phyloP scores from a whole-genome alignment of 2,888 invertebrate species.

The Patella pellucida region DNA sequence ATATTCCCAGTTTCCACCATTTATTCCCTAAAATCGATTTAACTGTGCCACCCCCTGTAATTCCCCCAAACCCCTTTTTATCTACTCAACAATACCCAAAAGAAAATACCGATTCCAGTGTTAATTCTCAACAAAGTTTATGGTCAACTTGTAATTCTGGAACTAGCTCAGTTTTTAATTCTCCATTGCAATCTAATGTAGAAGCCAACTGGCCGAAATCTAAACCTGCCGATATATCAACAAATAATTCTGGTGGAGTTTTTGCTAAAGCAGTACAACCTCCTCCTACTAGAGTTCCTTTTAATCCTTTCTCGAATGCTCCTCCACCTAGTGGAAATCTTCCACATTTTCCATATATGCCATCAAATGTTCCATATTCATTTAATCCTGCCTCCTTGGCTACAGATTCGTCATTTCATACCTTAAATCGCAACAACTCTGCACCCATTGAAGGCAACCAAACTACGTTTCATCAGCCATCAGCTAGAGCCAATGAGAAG shows the following conservation, averaged over 20 bases:
- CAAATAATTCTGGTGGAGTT: no score
- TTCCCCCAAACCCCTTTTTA: constrained; percentile 14
- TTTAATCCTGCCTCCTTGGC: neutral
- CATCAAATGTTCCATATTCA: neutral
- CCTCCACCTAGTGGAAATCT: neutral
- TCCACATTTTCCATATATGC: constrained; percentile 3
- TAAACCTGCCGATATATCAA: neutral
- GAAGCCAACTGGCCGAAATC: neutral
- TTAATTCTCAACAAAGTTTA: neutral
- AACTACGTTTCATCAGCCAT: no score
- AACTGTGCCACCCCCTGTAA: neutral
- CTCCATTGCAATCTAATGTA: neutral
- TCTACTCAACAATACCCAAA: neutral
- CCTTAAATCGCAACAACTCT: no score
- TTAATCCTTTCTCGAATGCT: neutral
- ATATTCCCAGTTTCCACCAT: neutral
- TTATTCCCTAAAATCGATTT: neutral
- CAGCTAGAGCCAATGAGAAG: neutral
- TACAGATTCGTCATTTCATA: no score
- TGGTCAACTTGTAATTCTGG: neutral
- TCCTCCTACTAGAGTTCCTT: no score
- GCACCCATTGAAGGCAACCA: no score
- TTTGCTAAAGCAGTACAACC: no score
- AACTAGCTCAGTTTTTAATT: neutral
- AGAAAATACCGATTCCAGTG: neutral